These are phyloP conservation scores for Xenus cinereus DNA, from an alignment of 2,113 vertebrate species.

Conservation along the genomic window DNA sequence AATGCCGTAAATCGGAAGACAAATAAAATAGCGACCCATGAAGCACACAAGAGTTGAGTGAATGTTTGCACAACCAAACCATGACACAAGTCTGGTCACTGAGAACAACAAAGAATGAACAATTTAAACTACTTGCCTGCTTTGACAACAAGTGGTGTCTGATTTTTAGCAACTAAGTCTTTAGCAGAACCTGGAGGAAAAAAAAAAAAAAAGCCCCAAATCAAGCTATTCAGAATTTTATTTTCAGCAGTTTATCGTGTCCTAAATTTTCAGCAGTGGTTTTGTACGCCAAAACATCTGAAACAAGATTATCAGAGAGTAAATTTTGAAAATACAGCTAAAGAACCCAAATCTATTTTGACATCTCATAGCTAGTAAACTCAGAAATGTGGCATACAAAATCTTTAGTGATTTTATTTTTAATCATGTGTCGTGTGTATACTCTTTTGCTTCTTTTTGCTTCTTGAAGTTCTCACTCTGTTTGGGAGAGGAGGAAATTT, in stretches of 20 bases:
- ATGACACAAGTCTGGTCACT: background rate
- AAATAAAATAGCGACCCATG: background rate
- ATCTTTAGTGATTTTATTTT: background rate
- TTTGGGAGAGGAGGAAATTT: background rate
- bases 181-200: background rate
- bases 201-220: background rate
- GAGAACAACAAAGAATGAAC: background rate
- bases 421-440: background rate
- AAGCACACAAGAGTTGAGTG: background rate
- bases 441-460: background rate
- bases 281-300: background rate
- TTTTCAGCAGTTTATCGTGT: background rate
- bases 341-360: background rate
- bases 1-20: background rate
- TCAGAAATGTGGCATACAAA: background rate
- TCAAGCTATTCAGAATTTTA: background rate
- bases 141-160: background rate
- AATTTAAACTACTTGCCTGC: background rate
- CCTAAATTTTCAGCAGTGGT: background rate
- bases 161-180: background rate
- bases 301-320: background rate
- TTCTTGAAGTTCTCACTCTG: background rate
- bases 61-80: background rate
- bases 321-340: background rate
- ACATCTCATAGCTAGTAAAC: background rate